Base-by-base conservation (phyloP, 1,140 invertebrate species). In the Brachionus rubens region DNA sequence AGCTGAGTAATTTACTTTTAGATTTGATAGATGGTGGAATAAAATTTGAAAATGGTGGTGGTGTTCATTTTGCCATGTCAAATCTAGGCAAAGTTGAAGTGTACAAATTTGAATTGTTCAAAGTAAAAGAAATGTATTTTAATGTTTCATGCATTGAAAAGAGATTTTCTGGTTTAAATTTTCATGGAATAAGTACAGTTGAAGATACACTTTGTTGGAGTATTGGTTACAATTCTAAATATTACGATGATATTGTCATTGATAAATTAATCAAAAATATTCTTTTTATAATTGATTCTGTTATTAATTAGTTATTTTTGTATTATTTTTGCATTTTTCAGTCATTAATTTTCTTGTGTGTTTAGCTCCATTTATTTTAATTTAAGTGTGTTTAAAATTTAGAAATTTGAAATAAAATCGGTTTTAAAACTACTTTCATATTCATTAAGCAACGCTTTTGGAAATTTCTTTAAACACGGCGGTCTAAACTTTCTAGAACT, bases 31-130 rank as follows among this genome's bases (percentile, higher is more conserved):
- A 54, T 28, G 33, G 26, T 33, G 52, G 33, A 28, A 28, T 54
- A 21, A 54, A 54, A 28, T 54, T 54, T 54, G 52, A 54, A 26
- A 54, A 54, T 54, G 52, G 52, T n/a, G 52, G 24, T 54, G 52
- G n/a, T n/a, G n/a, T 54, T 33, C 52, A 54, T 28, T 54, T 54
- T 54, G 24, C 52, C 52, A 54, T 54, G 10, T 54, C 52, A 5
- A 54, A 54, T 54, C 33, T 54, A 28, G 52, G 52, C 52, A 54
- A 54, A 28, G 10, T 54, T 21, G 52, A 26, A 21, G 52, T 3
- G n/a, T 54, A 54, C 26, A 54, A 54, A 54, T 12, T 54, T 10
- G 52, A 54, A n/a, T 54, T 54, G 3, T 54, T 54, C 24, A 54
- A 54, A 26, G 24, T 26, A 54, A 54, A 54, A 12, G 52, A 54